phyloP scores from a whole-genome alignment of 2,797 vertebrate genomes.

The Brachyrhaphis roseni region DNA sequence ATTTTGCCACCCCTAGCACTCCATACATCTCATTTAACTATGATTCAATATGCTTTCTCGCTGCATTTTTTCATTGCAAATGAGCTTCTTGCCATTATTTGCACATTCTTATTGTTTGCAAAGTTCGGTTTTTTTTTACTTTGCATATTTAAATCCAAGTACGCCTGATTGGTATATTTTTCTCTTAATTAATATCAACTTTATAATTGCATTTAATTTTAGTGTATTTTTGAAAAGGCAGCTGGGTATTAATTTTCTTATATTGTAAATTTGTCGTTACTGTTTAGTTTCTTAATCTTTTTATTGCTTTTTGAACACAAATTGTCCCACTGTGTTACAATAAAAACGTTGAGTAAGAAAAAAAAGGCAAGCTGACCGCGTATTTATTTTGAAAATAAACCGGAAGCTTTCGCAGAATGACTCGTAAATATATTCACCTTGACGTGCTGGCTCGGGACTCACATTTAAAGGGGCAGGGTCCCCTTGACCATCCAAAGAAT shows the following conservation, averaged over 20 bases:
- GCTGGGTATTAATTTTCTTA: too few relatives aligned
- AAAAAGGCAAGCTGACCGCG: background rate
- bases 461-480: conserved; percentile 69
- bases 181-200: background rate
- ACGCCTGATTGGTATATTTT: background rate
- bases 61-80: background rate
- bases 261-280: too few relatives aligned
- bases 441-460: background rate
- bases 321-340: too few relatives aligned
- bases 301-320: too few relatives aligned
- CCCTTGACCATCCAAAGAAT: conserved; percentile 35
- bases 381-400: conserved; percentile 36
- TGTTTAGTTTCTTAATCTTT: too few relatives aligned
- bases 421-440: background rate
- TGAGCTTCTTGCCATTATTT: background rate
- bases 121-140: too few relatives aligned
- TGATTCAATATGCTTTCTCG: too few relatives aligned
- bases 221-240: too few relatives aligned
- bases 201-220: too few relatives aligned
- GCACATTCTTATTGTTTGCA: background rate
- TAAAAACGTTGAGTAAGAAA: too few relatives aligned
- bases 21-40: too few relatives aligned
- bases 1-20: too few relatives aligned
- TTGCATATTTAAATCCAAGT: background rate
- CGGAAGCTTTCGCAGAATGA: background rate